phyloP scores from a whole-genome alignment of 2,888 invertebrate species.

The Ypsolopha sequella region DNA sequence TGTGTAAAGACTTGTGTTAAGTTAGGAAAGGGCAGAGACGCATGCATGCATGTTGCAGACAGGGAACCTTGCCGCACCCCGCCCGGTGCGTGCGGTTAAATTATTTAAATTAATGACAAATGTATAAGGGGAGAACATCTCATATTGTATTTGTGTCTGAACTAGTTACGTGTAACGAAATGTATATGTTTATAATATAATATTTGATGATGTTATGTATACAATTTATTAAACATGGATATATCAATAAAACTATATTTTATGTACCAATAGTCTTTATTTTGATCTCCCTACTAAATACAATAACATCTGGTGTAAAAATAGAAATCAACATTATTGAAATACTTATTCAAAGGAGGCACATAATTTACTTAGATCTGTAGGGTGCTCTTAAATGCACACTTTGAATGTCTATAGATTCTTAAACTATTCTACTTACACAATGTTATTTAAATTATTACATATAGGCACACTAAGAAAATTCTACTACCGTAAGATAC shows the following conservation, averaged over 20 bases:
- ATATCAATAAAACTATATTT: slow-evolving; percentile 73
- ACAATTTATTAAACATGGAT: slow-evolving; percentile 72
- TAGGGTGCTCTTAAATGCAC: too few species aligned
- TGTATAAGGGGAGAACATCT: slow-evolving; percentile 65
- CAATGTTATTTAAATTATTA: neutral
- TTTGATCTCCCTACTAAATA: slow-evolving; percentile 34
- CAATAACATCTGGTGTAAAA: slow-evolving; percentile 5
- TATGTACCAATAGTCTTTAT: slow-evolving; percentile 64
- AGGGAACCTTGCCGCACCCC: neutral
- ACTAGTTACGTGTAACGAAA: slow-evolving; percentile 68
- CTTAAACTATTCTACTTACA: neutral
- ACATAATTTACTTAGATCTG: neutral
- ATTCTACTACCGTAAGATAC: neutral
- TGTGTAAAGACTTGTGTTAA: neutral
- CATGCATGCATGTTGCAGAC: neutral
- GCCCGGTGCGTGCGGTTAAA: slow-evolving; percentile 34
- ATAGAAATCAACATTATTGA: slow-evolving; percentile 9
- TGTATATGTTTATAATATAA: slow-evolving; percentile 71
- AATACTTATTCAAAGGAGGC: slow-evolving; percentile 8
- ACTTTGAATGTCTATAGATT: too few species aligned
- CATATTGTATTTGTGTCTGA: slow-evolving; percentile 70
- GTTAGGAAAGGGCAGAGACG: too few species aligned
- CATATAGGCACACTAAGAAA: neutral
- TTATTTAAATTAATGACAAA: slow-evolving; percentile 50
- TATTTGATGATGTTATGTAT: slow-evolving; percentile 71